phyloP scores from a whole-genome alignment of 2,888 invertebrate genomes.

The Drosophila histrio region DNA sequence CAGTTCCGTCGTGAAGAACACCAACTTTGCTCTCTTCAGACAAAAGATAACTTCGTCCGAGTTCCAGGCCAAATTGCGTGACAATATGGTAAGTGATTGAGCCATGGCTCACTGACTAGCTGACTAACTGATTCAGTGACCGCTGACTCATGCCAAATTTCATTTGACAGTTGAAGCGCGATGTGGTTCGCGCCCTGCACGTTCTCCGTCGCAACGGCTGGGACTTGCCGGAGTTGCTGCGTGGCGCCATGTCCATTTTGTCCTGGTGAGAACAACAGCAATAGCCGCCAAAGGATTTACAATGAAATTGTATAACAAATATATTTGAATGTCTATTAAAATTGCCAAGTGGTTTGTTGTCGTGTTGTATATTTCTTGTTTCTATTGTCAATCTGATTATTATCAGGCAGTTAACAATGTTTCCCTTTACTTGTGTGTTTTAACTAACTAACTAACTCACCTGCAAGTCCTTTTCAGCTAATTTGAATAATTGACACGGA shows the following conservation, averaged over 20 bases:
- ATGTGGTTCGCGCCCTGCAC: constrained; percentile 49
- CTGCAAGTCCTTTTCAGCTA: no score
- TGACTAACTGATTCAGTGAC: no score
- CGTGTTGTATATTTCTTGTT: not conserved
- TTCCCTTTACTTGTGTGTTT: no score
- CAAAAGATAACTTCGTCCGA: constrained; percentile 34
- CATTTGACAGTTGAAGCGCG: constrained; percentile 47
- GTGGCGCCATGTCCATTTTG: constrained; percentile 43
- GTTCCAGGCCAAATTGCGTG: constrained; percentile 51
- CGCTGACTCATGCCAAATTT: not conserved
- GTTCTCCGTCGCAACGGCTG: constrained; percentile 62
- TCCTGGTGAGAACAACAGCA: constrained; percentile 43
- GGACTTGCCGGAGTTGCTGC: constrained; percentile 53
- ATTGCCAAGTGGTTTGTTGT: not conserved
- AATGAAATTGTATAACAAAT: constrained; percentile 33
- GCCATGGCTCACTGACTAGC: not conserved
- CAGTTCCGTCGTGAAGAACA: not conserved
- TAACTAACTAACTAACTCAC: not conserved
- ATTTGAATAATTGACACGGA: no score
- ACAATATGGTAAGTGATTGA: constrained; percentile 56
- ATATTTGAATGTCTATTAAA: constrained; percentile 39
- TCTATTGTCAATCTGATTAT: not conserved
- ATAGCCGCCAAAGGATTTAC: not conserved
- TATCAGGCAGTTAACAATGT: not conserved
- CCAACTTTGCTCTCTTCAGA: constrained; percentile 61